phyloP scores from a whole-genome alignment of 2,888 invertebrate genomes.

The Brachycybe producta region DNA sequence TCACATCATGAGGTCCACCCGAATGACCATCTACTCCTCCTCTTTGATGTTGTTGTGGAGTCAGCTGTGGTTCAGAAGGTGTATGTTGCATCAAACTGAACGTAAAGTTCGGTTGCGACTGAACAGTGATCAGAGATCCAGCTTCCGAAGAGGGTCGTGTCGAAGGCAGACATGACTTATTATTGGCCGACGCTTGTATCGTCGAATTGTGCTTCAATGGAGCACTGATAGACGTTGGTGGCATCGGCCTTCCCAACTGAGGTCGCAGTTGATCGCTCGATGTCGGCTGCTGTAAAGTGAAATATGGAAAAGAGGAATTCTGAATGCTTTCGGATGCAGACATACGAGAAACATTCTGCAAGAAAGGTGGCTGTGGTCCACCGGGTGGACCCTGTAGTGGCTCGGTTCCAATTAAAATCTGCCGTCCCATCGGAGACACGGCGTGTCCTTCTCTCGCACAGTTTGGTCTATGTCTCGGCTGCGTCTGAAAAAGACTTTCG shows the following conservation, averaged over 20 bases:
- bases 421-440: not conserved
- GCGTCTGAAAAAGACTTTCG: conserved; percentile 19
- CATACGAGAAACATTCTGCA: not conserved
- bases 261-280: too few relatives aligned
- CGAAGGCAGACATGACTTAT: too few relatives aligned
- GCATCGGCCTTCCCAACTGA: too few relatives aligned
- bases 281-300: not conserved
- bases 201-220: too few relatives aligned
- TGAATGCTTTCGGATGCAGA: not conserved
- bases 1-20: not conserved
- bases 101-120: conserved; percentile 15
- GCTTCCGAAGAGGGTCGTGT: too few relatives aligned
- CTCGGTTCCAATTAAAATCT: not conserved
- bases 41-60: conserved; percentile 17
- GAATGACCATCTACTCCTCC: too few relatives aligned
- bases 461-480: conserved; percentile 12
- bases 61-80: conserved; percentile 19
- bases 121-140: not conserved
- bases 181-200: too few relatives aligned
- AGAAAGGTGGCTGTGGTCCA: not conserved
- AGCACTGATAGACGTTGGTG: too few relatives aligned
- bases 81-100: conserved; percentile 14
- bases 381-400: not conserved
- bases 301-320: conserved; percentile 8
- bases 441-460: conserved; percentile 12